These are phyloP conservation scores for Lasius fuliginosus DNA, from an alignment of 2,888 invertebrate species.

Conservation along the genomic window DNA sequence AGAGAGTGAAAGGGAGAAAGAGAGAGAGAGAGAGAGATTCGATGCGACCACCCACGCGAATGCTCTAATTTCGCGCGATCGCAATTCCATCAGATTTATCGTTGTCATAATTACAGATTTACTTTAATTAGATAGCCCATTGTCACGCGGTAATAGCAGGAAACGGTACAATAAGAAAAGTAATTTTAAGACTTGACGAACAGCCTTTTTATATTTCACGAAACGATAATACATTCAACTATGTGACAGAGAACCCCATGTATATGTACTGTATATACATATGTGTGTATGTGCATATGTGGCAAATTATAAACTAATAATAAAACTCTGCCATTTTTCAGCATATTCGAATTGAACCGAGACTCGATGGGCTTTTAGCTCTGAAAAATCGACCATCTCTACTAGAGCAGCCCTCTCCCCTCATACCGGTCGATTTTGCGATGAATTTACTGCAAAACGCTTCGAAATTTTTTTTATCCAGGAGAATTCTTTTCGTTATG, in stretches of 20 bases:
- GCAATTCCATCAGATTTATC: slow-evolving; percentile 39
- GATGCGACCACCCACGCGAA: slow-evolving; percentile 67
- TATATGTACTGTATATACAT: background rate
- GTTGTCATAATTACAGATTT: background rate
- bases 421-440: background rate
- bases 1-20: too few species aligned
- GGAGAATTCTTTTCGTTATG: background rate
- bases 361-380: background rate
- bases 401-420: too few species aligned
- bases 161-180: background rate
- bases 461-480: background rate
- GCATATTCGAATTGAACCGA: background rate
- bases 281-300: background rate
- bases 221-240: background rate
- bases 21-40: background rate
- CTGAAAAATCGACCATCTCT: background rate
- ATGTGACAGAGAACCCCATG: background rate
- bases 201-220: background rate
- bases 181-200: background rate
- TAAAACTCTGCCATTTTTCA: background rate
- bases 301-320: background rate
- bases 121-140: background rate
- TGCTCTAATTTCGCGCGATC: slow-evolving; percentile 71
- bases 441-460: background rate
- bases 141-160: background rate